These are phyloP conservation scores for Cisticola juncidis DNA, from an alignment of 2,113 vertebrate species.

Conservation along the genomic window DNA sequence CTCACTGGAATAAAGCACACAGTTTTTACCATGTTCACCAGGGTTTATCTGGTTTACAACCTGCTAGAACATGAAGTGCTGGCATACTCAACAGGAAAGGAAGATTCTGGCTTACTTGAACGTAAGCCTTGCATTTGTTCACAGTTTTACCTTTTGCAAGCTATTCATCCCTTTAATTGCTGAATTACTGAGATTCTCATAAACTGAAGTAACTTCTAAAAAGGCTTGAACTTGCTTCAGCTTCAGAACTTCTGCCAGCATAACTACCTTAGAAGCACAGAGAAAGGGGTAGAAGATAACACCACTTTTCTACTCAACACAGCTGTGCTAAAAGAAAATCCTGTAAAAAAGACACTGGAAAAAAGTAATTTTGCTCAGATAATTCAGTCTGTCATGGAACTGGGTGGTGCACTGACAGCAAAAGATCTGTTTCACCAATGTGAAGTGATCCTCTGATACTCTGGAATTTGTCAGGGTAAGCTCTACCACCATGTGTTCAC, in stretches of 20 bases:
- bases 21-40: not conserved
- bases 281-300: not conserved
- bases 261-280: not conserved
- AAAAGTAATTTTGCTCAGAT: not conserved
- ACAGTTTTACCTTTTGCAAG: not conserved
- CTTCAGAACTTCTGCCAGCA: not conserved
- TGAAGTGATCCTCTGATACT: not conserved
- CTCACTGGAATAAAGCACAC: not conserved
- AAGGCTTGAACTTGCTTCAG: not conserved
- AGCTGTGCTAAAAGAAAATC: not conserved
- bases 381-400: not conserved
- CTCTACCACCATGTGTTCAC: not conserved
- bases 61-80: not conserved
- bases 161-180: not conserved
- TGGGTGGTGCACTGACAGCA: not conserved
- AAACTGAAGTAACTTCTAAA: not conserved
- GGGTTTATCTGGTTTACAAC: not conserved
- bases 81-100: not conserved
- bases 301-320: not conserved
- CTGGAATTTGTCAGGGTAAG: not conserved
- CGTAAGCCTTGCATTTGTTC: not conserved
- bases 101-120: not conserved
- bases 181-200: not conserved
- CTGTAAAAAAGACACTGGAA: not conserved
- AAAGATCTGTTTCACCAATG: not conserved